phyloP scores from a whole-genome alignment of 92 coral and sea anemone genomes.

The Palythoa grandiflora region DNA sequence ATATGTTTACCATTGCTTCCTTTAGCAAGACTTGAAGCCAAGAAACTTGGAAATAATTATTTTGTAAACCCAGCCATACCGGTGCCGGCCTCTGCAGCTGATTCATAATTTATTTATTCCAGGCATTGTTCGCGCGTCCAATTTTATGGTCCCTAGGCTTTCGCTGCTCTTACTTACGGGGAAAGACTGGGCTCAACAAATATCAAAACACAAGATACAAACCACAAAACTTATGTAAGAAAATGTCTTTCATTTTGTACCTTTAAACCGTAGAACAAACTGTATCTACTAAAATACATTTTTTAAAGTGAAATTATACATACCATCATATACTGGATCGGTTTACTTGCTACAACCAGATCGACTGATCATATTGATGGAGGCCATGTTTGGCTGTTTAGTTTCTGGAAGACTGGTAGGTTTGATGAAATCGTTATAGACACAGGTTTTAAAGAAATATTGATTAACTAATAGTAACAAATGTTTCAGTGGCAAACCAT shows the following conservation, averaged over 20 bases:
- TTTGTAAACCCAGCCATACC: background rate
- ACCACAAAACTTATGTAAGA: no score
- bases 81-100: background rate
- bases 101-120: background rate
- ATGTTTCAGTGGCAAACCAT: no score
- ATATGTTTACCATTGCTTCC: background rate
- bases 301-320: background rate
- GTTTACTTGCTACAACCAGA: background rate
- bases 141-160: background rate
- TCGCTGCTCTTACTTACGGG: background rate
- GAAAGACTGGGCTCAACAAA: background rate
- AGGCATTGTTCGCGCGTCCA: constrained; percentile 4
- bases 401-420: constrained; percentile 93
- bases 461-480: no score
- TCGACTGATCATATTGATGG: background rate
- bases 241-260: no score
- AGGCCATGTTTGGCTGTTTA: constrained; percentile 89
- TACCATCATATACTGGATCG: background rate
- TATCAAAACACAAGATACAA: background rate
- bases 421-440: background rate
- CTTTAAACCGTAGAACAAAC: background rate
- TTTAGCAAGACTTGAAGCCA: background rate
- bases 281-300: background rate
- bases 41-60: background rate
- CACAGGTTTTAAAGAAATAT: background rate